Percentiles rank a stretch among this genome's conserved stretches.
Conservation (phyloP, 1,140 invertebrate genomes). For the Drosophila kepulauana region DNA sequence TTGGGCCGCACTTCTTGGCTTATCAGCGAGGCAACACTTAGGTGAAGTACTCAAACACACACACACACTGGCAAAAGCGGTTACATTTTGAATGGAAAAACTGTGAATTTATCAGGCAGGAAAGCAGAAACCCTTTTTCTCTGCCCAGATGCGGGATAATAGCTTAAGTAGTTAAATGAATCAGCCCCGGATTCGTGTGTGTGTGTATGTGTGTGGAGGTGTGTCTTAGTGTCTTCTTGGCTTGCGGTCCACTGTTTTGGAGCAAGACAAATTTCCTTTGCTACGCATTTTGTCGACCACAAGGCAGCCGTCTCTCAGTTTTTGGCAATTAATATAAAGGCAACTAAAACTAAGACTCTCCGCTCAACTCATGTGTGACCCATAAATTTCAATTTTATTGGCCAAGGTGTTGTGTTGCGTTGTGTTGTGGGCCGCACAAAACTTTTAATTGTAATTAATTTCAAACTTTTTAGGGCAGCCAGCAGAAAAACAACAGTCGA, state of each 20-base stretch:
- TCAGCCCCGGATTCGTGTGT: slow-evolving; percentile 21
- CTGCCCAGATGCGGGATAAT: slow-evolving; percentile 12
- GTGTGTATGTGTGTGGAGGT: slow-evolving; percentile 16
- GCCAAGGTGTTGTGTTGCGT: slow-evolving; percentile 68
- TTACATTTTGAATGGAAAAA: slow-evolving; percentile 42
- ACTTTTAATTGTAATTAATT: slow-evolving; percentile 83
- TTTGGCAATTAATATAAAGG: slow-evolving; percentile 68
- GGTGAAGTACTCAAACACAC: slow-evolving; percentile 24
- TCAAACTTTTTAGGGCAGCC: slow-evolving; percentile 42
- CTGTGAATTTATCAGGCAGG: slow-evolving; percentile 60
- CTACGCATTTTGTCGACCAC: slow-evolving; percentile 45
- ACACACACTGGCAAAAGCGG: slow-evolving; percentile 8
- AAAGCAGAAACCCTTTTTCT: slow-evolving; percentile 30
- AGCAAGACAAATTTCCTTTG: slow-evolving; percentile 73
- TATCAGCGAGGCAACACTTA: slow-evolving; percentile 63
- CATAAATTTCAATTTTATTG: slow-evolving; percentile 83
- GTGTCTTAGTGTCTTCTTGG: slow-evolving; percentile 42
- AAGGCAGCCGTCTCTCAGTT: slow-evolving; percentile 31
- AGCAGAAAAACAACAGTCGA: background rate
- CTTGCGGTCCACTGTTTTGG: slow-evolving; percentile 53
- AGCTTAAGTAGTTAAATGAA: slow-evolving; percentile 61
- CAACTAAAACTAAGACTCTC: slow-evolving; percentile 2
- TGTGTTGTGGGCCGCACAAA: slow-evolving; percentile 26
- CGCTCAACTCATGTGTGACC: slow-evolving; percentile 69
- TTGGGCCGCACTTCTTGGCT: slow-evolving; percentile 17